Evolutionary conservation across 2,113 vertebrate species (phyloP), one percentile per base, ranked within the genome.

Genomic region (Tyrannus savana): DNA sequence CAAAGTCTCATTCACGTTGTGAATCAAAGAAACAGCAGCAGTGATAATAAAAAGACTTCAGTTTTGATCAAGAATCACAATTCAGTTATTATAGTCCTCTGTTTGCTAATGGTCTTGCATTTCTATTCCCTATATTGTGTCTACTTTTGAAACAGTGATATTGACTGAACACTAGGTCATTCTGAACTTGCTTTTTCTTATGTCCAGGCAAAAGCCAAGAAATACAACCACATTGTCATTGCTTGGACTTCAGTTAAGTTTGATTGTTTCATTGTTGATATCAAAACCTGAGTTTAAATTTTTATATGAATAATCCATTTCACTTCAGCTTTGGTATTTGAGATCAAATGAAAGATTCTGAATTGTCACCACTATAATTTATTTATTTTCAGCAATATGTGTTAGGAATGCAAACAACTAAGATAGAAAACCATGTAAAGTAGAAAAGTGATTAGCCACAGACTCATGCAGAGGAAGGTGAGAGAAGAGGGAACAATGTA

Each of bases 11-110:
- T 94, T 96, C 78, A 49, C 78, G 73, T 44, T 80, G 60, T 81
- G 90, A 92, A 90, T 87, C 73, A 81, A 94, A 73, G 46, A 75
- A 91, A 88, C 14, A 90, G 37, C 49, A 95, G 42, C 19, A 85
- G 22, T 71, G 27, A 87, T 74, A 76, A 91, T 68, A 87, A 90
- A 93, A 85, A 69, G 1, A 59, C 35, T 79, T 94, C 46, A 44
- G 24, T 86, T 95, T 95, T 93, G 80, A 87, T 90, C 91, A 93
- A 96, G 72, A 91, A 90, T 95, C 64, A 85, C 42, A 91, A 62
- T 74, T 33, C 30, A 39, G 15, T 89, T 88, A 77, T 64, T 33
- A 71, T 41, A 60, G 53, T 55, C 17, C 10, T 91, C 46, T 3
- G 0, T 46, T 90, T 71, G 27, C 53, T 84, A 90, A 89, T 73